Evolutionary conservation across 2,888 invertebrate species (phyloP), one percentile per base, ranked within the genome.

Genomic region (Miltochrista miniata): DNA sequence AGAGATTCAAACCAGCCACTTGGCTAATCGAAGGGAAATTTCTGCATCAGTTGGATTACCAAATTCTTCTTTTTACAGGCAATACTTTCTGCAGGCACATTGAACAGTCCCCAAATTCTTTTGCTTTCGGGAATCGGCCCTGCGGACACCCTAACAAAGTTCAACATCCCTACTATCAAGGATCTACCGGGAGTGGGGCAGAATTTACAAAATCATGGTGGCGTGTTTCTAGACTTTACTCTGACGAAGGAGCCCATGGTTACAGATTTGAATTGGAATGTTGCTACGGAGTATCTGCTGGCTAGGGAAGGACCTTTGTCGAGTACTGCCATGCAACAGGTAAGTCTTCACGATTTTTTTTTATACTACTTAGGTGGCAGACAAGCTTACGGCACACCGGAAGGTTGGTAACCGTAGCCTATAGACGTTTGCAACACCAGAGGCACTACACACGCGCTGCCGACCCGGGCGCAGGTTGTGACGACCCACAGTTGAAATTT

Each of bases 131-230:
- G 95, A 9, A 90, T 95, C 7, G 95, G 95, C 0, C 94, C 95
- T 0, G 93, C 89, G 64, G 88, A 92, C 7, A 93, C 93, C 41
- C 79, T 95, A 1, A 81, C 92, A 39, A 87, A 89, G 49, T 92
- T 93, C 51, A 93, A 93, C 48, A 93, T 95, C 29, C 92, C 92
- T 5, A 89, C 93, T 9, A 85, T 94, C 24, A 92, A 93, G 55
- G 92, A 95, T 56, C 79, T 95, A 13, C 94, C 94, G 0, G 95
- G 95, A 0, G 95, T 95, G 0, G 95, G 95, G 0, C 92, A 93
- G 69, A 95, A 95, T 70, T 79, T 95, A 0, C 94, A 94, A 51
- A 95, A 95, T 72, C 95, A 95, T 65, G 94, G 95, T 0, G 93
- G 95, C 0, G 93, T 93, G 31, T 87, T 85, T 7, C 59, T 95